Conservation (phyloP, 2,888 invertebrate genomes). For the Tipula vernalis region DNA sequence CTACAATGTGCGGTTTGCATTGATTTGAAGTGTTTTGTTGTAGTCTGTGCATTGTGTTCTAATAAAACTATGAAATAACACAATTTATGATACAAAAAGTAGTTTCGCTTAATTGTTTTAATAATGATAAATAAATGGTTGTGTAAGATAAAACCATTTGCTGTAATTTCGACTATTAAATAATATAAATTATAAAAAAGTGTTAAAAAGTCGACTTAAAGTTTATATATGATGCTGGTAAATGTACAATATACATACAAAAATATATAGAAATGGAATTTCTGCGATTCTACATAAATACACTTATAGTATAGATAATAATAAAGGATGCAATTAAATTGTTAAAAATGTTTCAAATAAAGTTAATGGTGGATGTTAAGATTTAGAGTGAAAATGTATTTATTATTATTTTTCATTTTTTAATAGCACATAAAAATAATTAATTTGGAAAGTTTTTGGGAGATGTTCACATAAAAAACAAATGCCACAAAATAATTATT, state of each 20-base stretch:
- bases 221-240: neutral
- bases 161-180: neutral
- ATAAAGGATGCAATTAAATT: neutral
- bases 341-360: neutral
- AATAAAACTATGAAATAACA: neutral
- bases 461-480: neutral
- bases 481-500: neutral
- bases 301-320: neutral
- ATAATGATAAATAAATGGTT: conserved; percentile 8
- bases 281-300: neutral
- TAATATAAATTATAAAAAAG: neutral
- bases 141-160: neutral
- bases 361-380: neutral
- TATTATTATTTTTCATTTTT: neutral
- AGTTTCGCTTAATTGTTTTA: neutral
- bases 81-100: neutral
- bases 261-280: neutral
- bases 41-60: neutral
- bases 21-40: neutral
- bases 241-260: neutral
- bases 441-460: neutral
- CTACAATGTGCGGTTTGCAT: neutral
- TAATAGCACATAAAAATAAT: neutral
- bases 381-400: neutral
- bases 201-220: neutral